Evolutionary conservation across 2,888 invertebrate genomes (phyloP), one percentile per base, ranked within the genome.

Genomic region (Standfussiana lucernea): DNA sequence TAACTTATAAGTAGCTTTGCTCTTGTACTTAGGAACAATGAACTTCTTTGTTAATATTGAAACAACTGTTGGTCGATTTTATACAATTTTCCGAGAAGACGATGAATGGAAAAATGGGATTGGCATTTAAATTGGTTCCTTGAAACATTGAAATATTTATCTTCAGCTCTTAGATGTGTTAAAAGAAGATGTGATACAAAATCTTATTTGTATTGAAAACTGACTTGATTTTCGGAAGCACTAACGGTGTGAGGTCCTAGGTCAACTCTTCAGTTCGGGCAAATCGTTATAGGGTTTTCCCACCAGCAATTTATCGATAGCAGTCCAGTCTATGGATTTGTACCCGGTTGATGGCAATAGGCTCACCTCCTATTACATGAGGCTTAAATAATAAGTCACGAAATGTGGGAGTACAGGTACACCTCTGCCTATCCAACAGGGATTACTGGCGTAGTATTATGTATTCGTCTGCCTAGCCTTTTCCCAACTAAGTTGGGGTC

Each of bases 1-100:
- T 21, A 66, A 83, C 35, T 83, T 79, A 6, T 62, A 76, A 79
- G 76, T 37, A 40, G 35, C 40, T 84, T 72, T 18, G 24, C 28
- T 66, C 15, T 62, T 42, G 28, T 56, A 35, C 35, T 47, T 15
- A 1, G 35, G 21, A 61, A 84, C 80, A 79, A 83, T 59, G 35
- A 68, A 50, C 42, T 72, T 82, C 50, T 75, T 75, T 24, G 67
- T 64, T 64, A 61, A 47, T 24, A 35, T 28, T 67, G 35, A 32
- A 65, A 32, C 56, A 40, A 67, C 7, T 15, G 21, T 18, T 1
- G 1, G 61, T 15, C 13, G 35, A 18, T 45, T 45, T 62, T 10
- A 28, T 28, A 64, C 3, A 28, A 50, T 45, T 32, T 32, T 40
- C 37, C 8, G 0, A 10, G 13, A 61, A 40, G 5, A 37, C 7